Evolutionary conservation across 2,113 vertebrate genomes (phyloP).

Genomic region (Pollachius pollachius): DNA sequence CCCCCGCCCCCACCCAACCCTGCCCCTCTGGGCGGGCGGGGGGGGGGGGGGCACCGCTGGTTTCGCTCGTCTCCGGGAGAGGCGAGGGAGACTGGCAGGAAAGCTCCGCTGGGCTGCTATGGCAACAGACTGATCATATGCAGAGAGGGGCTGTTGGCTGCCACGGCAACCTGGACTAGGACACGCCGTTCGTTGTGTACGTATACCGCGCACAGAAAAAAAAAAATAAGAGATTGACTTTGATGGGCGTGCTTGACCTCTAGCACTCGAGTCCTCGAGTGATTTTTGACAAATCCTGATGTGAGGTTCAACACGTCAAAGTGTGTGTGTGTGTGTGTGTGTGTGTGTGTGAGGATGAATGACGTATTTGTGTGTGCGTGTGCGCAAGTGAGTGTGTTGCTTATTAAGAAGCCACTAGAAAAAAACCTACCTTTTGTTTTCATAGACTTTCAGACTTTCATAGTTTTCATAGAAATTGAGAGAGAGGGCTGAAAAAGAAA

Average conservation of each 20-base stretch:
- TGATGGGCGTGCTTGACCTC: slow-evolving; percentile 55
- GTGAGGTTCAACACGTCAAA: too few species aligned
- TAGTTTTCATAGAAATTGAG: too few species aligned
- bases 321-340: too few species aligned
- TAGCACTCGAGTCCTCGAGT: slow-evolving; percentile 15
- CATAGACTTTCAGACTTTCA: too few species aligned
- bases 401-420: too few species aligned
- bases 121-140: slow-evolving; percentile 75
- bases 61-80: slow-evolving; percentile 57
- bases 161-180: slow-evolving; percentile 53
- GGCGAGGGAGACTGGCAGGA: slow-evolving; percentile 62
- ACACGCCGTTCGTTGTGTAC: slow-evolving; percentile 34
- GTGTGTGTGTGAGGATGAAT: too few species aligned
- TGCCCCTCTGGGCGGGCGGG: neutral
- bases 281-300: too few species aligned
- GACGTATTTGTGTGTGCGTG: too few species aligned
- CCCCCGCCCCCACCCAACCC: slow-evolving; percentile 11
- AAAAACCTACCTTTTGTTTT: too few species aligned
- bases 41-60: slow-evolving; percentile 52
- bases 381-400: too few species aligned
- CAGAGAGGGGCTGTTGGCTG: slow-evolving; percentile 54
- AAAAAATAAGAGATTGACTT: slow-evolving; percentile 48
- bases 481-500: too few species aligned
- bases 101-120: slow-evolving; percentile 71
- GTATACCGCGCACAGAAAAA: slow-evolving; percentile 52